Percentiles rank a stretch among this genome's conserved stretches.
Evolutionary conservation across 2,797 vertebrate genomes (phyloP).

Genomic region (Gastrophryne carolinensis): DNA sequence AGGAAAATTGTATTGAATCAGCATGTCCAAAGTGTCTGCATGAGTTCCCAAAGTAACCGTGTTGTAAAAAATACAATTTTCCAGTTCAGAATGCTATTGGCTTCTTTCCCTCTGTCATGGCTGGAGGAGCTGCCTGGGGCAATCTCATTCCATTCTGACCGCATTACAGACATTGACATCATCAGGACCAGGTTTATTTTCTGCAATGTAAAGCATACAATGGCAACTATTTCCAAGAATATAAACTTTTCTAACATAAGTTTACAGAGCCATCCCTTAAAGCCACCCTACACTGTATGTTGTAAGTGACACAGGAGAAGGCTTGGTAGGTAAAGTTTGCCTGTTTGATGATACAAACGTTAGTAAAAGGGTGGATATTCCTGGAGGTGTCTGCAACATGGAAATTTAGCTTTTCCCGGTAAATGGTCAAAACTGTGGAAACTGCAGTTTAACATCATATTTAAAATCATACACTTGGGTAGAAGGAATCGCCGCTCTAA

Average conservation of each 20-base stretch:
- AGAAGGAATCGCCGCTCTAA: no score
- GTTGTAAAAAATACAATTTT: not conserved
- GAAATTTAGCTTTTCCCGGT: no score
- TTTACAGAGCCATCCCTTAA: no score
- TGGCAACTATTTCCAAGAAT: not conserved
- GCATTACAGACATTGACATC: not conserved
- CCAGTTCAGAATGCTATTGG: not conserved
- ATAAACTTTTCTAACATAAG: not conserved
- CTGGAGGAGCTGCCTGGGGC: not conserved
- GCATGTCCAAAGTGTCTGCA: not conserved
- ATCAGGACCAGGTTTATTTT: not conserved
- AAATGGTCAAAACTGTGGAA: no score
- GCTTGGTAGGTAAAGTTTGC: no score
- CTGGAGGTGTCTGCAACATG: no score
- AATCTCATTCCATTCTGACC: not conserved
- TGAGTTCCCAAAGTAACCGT: not conserved
- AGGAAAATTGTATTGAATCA: not conserved
- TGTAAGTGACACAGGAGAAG: no score
- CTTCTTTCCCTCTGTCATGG: not conserved
- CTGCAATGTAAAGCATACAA: not conserved
- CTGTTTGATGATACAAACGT: no score
- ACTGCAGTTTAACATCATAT: no score
- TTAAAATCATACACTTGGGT: no score
- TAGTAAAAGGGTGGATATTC: no score
- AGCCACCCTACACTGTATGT: no score